Base-by-base conservation (phyloP, 2,888 invertebrate genomes). In the Fissipunctia ypsillon region DNA sequence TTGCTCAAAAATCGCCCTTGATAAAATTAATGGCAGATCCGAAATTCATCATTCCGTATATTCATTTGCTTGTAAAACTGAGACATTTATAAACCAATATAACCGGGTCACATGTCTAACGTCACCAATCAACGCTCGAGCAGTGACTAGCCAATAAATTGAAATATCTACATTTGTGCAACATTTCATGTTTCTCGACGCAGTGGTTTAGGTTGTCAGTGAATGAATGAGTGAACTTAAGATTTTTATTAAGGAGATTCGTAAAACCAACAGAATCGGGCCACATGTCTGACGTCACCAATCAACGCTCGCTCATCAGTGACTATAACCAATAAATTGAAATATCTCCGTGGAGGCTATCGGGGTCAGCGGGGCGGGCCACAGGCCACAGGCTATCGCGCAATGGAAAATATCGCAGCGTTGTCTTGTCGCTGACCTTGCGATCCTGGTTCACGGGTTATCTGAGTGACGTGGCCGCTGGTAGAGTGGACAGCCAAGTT, bases 261-360 rank as follows among this genome's bases (percentile, higher is more conserved):
- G 31, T 48, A 31, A n/a, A 48, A 63, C 14, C 38, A 41, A 19
- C 60, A 60, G 3, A 72, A 61, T 25, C 52, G 59, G 38, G 31
- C 22, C 52, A 45, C 10, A 16, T 4, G 3, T 35, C 3, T 83
- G 78, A 84, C 86, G 84, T 87, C 85, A 84, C 78, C 73, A 81
- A 87, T 87, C 81, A 81, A 71, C 80, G 79, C 83, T 59, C 68
- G 61, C 43, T 69, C 56, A 73, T 59, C 73, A n/a, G 45, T 54
- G 66, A 67, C 25, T 52, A 71, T 69, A 71, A 74, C 12, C 81
- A 86, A 91, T 92, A 91, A 91, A 91, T 90, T 88, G 90, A 89
- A 87, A 88, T 88, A 88, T 88, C 83, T 81, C 73, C 35, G 52
- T 10, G 38, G 57, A 80, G 87, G 89, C 45, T 89, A 91, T 91